phyloP scores from a whole-genome alignment of 2,888 invertebrate genomes.

The Glyphotaelius pellucidus region DNA sequence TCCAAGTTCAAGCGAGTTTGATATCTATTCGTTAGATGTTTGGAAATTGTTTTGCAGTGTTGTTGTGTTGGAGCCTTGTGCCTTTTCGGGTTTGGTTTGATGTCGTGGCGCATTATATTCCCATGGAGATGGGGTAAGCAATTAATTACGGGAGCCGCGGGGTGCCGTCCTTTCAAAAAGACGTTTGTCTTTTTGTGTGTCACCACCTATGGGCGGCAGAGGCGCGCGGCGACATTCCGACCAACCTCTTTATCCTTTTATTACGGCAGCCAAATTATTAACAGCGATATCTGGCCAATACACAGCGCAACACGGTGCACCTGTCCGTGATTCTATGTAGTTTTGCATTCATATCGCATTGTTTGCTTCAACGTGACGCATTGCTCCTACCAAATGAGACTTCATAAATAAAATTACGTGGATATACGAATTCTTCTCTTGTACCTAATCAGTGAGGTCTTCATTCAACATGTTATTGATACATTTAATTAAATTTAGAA shows the following conservation, averaged over 20 bases:
- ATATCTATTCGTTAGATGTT: background rate
- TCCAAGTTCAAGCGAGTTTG: background rate
- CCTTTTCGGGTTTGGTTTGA: conserved; percentile 43
- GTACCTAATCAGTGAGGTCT: background rate
- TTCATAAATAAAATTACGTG: background rate
- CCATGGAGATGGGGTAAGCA: conserved; percentile 65
- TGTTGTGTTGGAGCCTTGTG: background rate
- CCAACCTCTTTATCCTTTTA: conserved; percentile 50
- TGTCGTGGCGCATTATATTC: conserved; percentile 65
- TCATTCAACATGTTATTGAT: background rate
- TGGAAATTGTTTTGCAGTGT: background rate
- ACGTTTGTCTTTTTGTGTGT: conserved; percentile 67
- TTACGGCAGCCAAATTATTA: conserved; percentile 37
- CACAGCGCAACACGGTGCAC: background rate
- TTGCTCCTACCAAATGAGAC: background rate
- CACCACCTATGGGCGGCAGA: conserved; percentile 65
- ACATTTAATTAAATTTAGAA: background rate
- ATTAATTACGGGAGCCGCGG: conserved; percentile 66
- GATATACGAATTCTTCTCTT: background rate
- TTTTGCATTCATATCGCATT: background rate
- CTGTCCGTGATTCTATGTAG: background rate
- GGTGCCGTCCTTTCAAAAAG: conserved; percentile 67
- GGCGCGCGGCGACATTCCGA: conserved; percentile 63
- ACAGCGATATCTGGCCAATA: conserved; percentile 25
- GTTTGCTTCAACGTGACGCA: background rate